A percentile compares a stretch with the other conserved stretches of the same genome.
Evolutionary conservation across 2,113 vertebrate genomes (phyloP).

Genomic region (Oreochromis spilurus): DNA sequence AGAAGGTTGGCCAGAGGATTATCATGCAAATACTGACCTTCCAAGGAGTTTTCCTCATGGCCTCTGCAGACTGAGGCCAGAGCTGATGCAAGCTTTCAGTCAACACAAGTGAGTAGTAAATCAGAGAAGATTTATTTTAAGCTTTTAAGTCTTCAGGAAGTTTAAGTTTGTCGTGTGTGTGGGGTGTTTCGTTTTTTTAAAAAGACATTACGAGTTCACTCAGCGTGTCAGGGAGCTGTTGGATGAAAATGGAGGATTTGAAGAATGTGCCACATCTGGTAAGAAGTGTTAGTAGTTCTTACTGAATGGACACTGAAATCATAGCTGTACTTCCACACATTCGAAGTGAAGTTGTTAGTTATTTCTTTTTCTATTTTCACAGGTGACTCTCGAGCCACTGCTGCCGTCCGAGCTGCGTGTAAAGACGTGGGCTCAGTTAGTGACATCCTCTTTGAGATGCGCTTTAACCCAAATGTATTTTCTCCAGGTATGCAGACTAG

Average conservation of each 20-base stretch:
- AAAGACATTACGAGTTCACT: conserved; percentile 72
- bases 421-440: conserved; percentile 75
- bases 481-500: conserved; percentile 66
- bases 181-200: not conserved
- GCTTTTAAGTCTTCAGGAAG: not conserved
- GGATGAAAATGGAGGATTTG: conserved; percentile 66
- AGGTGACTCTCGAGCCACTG: conserved; percentile 63
- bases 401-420: conserved; percentile 71
- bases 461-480: conserved; percentile 75
- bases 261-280: conserved; percentile 67
- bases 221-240: conserved; percentile 61
- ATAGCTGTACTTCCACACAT: not conserved
- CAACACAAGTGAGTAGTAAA: conserved; percentile 75
- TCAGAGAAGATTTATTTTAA: not conserved
- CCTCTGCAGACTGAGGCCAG: conserved; percentile 74
- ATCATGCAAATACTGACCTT: conserved; percentile 43
- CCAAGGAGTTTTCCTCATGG: conserved; percentile 66
- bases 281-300: not conserved
- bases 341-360: not conserved
- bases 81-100: conserved; percentile 72
- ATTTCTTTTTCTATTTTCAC: not conserved
- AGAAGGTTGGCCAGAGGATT: conserved; percentile 56
- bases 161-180: not conserved
- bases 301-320: not conserved
- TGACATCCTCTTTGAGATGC: conserved; percentile 80